Percentiles rank a stretch among this genome's conserved stretches.
Conservation (phyloP, 1,140 invertebrate genomes). For the Calosoma granatense region DNA sequence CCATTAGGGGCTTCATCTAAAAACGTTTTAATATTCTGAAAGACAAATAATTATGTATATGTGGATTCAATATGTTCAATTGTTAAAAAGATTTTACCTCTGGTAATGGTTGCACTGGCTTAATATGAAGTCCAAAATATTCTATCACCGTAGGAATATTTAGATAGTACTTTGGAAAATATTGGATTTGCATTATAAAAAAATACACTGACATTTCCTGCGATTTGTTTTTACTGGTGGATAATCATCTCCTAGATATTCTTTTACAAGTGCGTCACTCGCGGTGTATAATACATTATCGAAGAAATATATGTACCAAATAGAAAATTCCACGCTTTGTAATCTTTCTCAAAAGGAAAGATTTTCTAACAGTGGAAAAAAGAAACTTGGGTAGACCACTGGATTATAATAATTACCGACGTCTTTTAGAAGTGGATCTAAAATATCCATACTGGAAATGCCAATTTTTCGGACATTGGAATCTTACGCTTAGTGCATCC, state of each 20-base stretch:
- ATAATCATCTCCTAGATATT: constrained; percentile 33
- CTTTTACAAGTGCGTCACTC: constrained; percentile 30
- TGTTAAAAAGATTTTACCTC: constrained; percentile 19
- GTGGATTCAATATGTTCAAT: background rate
- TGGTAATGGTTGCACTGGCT: constrained; percentile 30
- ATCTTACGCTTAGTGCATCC: constrained; percentile 25
- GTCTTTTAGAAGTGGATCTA: constrained; percentile 16
- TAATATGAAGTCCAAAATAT: constrained; percentile 39
- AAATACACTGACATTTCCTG: constrained; percentile 38
- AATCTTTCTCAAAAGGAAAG: constrained; percentile 6
- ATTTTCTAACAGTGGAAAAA: background rate
- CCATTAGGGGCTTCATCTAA: constrained; percentile 38
- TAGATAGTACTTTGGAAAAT: constrained; percentile 34
- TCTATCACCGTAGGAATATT: constrained; percentile 38
- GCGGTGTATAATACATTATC: constrained; percentile 13
- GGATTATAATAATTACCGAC: constrained; percentile 17
- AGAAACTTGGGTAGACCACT: background rate
- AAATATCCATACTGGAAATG: constrained; percentile 19
- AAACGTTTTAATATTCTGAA: constrained; percentile 34
- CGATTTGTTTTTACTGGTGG: constrained; percentile 36
- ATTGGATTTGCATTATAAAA: constrained; percentile 39
- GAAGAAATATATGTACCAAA: constrained; percentile 3
- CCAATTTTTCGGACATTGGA: constrained; percentile 27
- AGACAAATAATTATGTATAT: constrained; percentile 6
- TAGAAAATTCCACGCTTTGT: background rate